Conservation (phyloP, 2,888 invertebrate species). For the Leptopilina myrica region DNA sequence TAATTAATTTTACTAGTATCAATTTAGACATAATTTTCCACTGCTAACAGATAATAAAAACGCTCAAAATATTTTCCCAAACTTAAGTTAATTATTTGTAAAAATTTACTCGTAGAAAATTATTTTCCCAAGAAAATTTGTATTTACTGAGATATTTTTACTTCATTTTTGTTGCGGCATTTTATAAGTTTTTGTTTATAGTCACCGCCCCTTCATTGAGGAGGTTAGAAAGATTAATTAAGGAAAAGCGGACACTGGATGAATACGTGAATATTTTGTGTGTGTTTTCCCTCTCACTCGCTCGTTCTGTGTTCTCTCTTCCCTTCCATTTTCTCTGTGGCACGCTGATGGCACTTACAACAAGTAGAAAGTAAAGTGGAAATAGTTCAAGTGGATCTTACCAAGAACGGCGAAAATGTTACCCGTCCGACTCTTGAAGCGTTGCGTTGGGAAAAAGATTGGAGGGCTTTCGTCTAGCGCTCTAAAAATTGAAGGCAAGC, state of each 20-base stretch:
- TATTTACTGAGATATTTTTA: too few relatives aligned
- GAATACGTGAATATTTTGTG: neutral
- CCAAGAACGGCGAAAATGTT: conserved; percentile 47
- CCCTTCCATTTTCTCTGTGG: conserved; percentile 27
- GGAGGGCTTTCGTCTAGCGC: conserved; percentile 39
- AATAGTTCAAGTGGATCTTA: conserved; percentile 64
- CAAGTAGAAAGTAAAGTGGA: conserved; percentile 61
- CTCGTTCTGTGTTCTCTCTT: neutral
- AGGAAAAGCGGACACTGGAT: conserved; percentile 21
- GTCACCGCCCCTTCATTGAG: too few relatives aligned
- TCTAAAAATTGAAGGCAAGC: conserved; percentile 8
- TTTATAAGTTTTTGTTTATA: too few relatives aligned
- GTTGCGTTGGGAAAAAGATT: conserved; percentile 19
- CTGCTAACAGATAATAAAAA: too few relatives aligned
- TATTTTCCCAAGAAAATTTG: too few relatives aligned
- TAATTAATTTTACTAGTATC: too few relatives aligned
- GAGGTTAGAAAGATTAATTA: conserved; percentile 25
- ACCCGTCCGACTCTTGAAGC: conserved; percentile 37
- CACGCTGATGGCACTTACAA: conserved; percentile 53
- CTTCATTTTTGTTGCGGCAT: too few relatives aligned
- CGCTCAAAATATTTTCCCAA: too few relatives aligned
- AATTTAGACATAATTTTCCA: too few relatives aligned
- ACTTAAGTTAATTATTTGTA: too few relatives aligned
- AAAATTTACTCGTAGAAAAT: too few relatives aligned
- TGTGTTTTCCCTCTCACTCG: neutral